These are phyloP conservation scores for Odontamblyopus rebecca DNA, from an alignment of 2,797 vertebrate species.

Conservation along the genomic window DNA sequence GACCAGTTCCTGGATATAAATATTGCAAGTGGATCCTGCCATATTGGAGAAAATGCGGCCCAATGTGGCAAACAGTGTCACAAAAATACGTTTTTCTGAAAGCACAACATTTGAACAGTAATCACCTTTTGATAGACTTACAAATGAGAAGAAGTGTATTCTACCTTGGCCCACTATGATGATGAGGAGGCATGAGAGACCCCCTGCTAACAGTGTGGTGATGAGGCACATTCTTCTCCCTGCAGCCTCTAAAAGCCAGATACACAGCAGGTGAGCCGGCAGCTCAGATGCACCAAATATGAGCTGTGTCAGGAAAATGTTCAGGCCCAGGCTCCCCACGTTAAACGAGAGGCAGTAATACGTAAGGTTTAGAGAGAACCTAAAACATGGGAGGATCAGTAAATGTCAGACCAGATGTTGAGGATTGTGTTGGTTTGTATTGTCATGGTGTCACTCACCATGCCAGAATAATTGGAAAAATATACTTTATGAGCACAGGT, in stretches of 20 bases:
- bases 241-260: constrained; percentile 72
- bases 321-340: constrained; percentile 81
- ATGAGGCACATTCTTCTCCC: constrained; percentile 78
- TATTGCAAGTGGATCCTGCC: constrained; percentile 70
- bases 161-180: constrained; percentile 79
- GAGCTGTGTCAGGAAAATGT: constrained; percentile 86
- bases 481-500: constrained; percentile 76
- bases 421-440: background rate
- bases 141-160: background rate
- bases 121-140: background rate
- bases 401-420: background rate
- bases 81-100: constrained; percentile 66
- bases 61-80: constrained; percentile 70
- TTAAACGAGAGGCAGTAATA: constrained; percentile 82
- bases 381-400: constrained; percentile 30
- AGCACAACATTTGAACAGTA: background rate
- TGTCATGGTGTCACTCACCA: constrained; percentile 75
- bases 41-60: constrained; percentile 76
- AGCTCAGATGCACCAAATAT: constrained; percentile 83
- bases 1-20: constrained; percentile 84
- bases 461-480: constrained; percentile 62
- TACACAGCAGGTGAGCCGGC: constrained; percentile 74
- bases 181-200: constrained; percentile 73
- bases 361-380: constrained; percentile 82
- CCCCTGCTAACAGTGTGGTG: constrained; percentile 70